phyloP scores from a whole-genome alignment of 2,113 vertebrate genomes.

The Centropus unirufus region DNA sequence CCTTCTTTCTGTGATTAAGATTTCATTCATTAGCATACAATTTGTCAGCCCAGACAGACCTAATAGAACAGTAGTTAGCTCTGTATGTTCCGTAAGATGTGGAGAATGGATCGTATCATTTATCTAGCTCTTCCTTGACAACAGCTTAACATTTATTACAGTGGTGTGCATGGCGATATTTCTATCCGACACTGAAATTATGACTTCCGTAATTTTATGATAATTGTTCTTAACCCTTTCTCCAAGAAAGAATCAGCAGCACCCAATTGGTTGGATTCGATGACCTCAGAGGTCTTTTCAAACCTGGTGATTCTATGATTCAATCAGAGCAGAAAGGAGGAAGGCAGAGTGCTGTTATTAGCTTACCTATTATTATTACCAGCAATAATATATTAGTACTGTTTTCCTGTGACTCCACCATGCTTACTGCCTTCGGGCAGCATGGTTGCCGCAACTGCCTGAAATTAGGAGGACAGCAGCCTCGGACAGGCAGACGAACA shows the following conservation, averaged over 20 bases:
- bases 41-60: slow-evolving; percentile 34
- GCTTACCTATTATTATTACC: background rate
- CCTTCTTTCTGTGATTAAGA: slow-evolving; percentile 45
- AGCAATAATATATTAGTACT: background rate
- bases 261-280: background rate
- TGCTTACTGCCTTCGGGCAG: background rate
- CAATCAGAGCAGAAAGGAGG: background rate
- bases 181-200: slow-evolving; percentile 42
- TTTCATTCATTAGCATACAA: slow-evolving; percentile 43
- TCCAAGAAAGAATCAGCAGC: background rate
- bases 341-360: background rate
- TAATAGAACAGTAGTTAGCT: slow-evolving; percentile 22
- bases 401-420: background rate
- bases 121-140: slow-evolving; percentile 41
- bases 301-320: too few species aligned
- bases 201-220: slow-evolving; percentile 5
- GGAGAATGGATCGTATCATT: slow-evolving; percentile 44
- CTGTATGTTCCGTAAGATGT: slow-evolving; percentile 30
- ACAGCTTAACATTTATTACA: slow-evolving; percentile 53
- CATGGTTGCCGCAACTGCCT: background rate
- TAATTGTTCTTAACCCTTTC: slow-evolving; percentile 38
- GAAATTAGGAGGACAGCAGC: background rate
- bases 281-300: too few species aligned
- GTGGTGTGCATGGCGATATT: slow-evolving; percentile 7
- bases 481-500: background rate